phyloP scores from a whole-genome alignment of 2,888 invertebrate species.

The Marasmarcha lunaedactyla region DNA sequence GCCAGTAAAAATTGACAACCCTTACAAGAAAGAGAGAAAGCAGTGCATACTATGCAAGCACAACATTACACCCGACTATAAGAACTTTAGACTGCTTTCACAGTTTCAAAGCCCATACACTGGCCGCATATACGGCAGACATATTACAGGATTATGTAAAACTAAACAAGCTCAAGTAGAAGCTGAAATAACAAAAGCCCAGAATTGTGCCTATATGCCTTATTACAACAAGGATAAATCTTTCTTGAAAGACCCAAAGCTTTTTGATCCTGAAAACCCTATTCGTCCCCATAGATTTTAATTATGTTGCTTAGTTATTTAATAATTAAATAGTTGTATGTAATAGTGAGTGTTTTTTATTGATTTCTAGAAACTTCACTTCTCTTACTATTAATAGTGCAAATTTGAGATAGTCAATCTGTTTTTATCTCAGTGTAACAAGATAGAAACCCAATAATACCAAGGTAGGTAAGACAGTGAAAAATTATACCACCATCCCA shows the following conservation, averaged over 20 bases:
- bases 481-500: no score
- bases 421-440: no score
- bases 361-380: no score
- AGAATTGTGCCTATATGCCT: conserved; percentile 86
- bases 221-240: conserved; percentile 82
- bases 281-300: conserved; percentile 83
- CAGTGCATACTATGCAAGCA: conserved; percentile 87
- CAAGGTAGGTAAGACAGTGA: no score
- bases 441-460: no score
- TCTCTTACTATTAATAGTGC: conserved; percentile 3
- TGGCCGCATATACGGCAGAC: conserved; percentile 90
- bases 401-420: no score
- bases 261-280: conserved; percentile 91
- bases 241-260: conserved; percentile 87
- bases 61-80: conserved; percentile 87
- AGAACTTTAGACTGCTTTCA: conserved; percentile 90
- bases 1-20: conserved; percentile 79
- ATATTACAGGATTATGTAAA: conserved; percentile 94
- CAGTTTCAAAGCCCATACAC: conserved; percentile 97
- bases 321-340: background rate
- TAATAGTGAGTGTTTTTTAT: conserved; percentile 10
- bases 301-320: conserved; percentile 14
- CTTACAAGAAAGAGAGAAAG: conserved; percentile 79
- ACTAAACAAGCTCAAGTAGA: conserved; percentile 82
- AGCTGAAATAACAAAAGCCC: conserved; percentile 80